phyloP scores from a whole-genome alignment of 1,140 invertebrate species.

The Drosophila prosaltans region DNA sequence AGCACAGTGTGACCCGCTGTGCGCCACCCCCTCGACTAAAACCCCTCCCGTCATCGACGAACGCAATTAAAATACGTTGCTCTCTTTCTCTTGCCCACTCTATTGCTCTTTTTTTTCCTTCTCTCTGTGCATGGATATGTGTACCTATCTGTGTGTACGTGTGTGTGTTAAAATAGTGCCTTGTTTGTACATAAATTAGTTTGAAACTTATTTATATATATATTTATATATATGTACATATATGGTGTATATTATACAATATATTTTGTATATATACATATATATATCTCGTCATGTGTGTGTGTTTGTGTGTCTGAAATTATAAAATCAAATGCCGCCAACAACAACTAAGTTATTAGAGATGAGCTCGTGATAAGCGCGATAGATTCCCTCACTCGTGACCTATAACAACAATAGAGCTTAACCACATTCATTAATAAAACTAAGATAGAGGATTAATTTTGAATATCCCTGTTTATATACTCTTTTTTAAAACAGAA shows the following conservation, averaged over 20 bases:
- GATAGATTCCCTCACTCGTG: neutral
- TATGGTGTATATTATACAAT: slow-evolving; percentile 37
- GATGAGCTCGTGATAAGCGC: slow-evolving; percentile 1
- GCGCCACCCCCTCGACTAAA: slow-evolving; percentile 35
- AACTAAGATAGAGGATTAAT: too few relatives aligned
- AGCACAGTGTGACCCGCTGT: slow-evolving; percentile 33
- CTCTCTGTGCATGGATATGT: slow-evolving; percentile 32
- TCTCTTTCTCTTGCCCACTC: slow-evolving; percentile 14
- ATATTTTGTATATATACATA: slow-evolving; percentile 15
- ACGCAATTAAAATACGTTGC: slow-evolving; percentile 58
- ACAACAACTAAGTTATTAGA: slow-evolving; percentile 12
- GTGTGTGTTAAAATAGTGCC: slow-evolving; percentile 71
- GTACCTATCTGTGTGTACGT: slow-evolving; percentile 27
- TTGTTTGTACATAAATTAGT: slow-evolving; percentile 80
- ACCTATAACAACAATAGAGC: neutral
- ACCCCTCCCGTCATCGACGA: slow-evolving; percentile 43
- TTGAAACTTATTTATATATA: slow-evolving; percentile 41
- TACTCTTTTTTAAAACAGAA: too few relatives aligned
- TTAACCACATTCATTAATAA: neutral
- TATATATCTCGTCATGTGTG: slow-evolving; percentile 29
- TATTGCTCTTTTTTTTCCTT: slow-evolving; percentile 3
- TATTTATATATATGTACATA: slow-evolving; percentile 3
- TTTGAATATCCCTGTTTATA: too few relatives aligned
- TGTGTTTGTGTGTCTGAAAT: slow-evolving; percentile 38
- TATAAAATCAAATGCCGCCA: slow-evolving; percentile 33